Conservation (phyloP, 2,888 invertebrate species). For the Lycophotia porphyrea region DNA sequence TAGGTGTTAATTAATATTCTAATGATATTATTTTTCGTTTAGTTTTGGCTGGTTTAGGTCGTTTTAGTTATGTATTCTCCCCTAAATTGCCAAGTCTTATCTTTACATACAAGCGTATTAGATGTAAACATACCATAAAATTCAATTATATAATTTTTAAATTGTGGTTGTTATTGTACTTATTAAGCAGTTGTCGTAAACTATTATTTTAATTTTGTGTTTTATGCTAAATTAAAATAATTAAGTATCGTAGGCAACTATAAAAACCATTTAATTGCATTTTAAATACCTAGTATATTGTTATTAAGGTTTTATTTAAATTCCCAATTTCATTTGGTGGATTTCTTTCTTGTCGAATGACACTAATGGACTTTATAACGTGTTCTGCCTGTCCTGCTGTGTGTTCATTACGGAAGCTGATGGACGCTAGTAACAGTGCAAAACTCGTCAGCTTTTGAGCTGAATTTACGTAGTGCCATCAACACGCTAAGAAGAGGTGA, state of each 20-base stretch:
- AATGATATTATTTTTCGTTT: constrained; percentile 46
- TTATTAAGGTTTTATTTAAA: neutral
- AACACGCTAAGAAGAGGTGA: neutral
- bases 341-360: neutral
- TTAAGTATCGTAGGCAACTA: neutral
- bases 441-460: neutral
- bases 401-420: neutral
- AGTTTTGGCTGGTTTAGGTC: constrained; percentile 19
- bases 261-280: neutral
- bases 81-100: constrained; percentile 44
- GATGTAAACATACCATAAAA: constrained; percentile 45
- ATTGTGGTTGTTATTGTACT: constrained; percentile 11
- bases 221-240: neutral
- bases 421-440: neutral
- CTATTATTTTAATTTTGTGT: neutral
- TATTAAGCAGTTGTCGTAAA: neutral
- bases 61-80: constrained; percentile 15
- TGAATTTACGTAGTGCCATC: neutral
- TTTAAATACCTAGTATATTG: neutral
- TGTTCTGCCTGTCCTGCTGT: neutral
- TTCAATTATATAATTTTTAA: constrained; percentile 14
- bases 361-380: neutral
- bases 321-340: neutral
- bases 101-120: constrained; percentile 25
- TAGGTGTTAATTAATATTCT: constrained; percentile 64